phyloP scores from a whole-genome alignment of 2,113 vertebrate species.

The Cariama cristata region DNA sequence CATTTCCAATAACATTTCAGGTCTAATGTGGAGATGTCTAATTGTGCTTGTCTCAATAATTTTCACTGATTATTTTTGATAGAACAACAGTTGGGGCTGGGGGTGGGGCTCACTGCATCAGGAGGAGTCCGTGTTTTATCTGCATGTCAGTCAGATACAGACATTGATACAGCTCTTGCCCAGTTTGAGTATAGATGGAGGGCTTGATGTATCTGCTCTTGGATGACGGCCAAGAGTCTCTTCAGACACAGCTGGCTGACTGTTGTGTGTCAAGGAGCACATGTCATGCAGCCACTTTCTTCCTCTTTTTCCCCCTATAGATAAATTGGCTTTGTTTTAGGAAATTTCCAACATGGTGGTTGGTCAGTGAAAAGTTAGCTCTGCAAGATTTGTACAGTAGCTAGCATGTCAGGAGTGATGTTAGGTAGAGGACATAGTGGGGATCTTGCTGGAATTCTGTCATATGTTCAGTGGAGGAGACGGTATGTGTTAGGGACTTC shows the following conservation, averaged over 20 bases:
- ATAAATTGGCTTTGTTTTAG: background rate
- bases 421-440: background rate
- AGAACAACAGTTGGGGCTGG: background rate
- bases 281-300: background rate
- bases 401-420: background rate
- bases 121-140: background rate
- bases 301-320: background rate
- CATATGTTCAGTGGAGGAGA: background rate
- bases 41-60: background rate
- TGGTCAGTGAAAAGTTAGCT: background rate
- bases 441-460: background rate
- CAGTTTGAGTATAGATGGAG: background rate
- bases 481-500: background rate
- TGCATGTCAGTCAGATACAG: background rate
- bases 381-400: background rate
- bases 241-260: background rate
- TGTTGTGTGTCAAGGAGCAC: background rate
- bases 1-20: background rate
- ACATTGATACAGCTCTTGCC: background rate
- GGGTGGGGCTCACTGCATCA: background rate
- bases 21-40: background rate
- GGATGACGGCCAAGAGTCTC: background rate
- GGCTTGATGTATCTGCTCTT: background rate
- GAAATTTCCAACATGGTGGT: background rate
- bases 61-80: background rate